Percentiles rank a stretch among this genome's conserved stretches.
phyloP scores from a whole-genome alignment of 2,888 invertebrate genomes.

The Omphaloscelis lunosa region DNA sequence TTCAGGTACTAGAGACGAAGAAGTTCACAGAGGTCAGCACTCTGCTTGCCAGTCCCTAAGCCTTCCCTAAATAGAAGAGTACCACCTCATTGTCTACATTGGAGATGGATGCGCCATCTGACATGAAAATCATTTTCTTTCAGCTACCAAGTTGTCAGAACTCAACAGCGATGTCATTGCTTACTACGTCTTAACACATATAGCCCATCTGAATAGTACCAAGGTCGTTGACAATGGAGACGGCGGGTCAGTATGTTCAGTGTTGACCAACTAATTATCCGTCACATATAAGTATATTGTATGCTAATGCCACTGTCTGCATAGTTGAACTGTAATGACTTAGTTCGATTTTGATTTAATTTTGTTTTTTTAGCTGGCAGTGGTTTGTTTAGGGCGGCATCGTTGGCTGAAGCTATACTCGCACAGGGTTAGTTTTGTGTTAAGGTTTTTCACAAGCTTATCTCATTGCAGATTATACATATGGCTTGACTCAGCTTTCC shows the following conservation, averaged over 20 bases:
- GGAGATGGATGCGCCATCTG: not conserved
- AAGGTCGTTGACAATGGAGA: conserved; percentile 77
- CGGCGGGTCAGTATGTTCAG: conserved; percentile 75
- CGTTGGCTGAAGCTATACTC: not conserved
- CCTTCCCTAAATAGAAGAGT: not conserved
- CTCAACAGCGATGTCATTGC: conserved; percentile 15
- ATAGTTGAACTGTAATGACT: conserved; percentile 58
- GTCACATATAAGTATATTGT: conserved; percentile 72
- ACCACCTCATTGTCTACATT: not conserved
- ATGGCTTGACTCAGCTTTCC: too few relatives aligned
- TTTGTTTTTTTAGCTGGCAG: conserved; percentile 20
- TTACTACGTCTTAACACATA: conserved; percentile 58
- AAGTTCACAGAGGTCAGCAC: not conserved
- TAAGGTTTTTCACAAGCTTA: not conserved
- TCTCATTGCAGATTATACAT: too few relatives aligned
- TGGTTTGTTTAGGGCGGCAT: not conserved
- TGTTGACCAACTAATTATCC: conserved; percentile 78
- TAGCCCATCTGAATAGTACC: conserved; percentile 64
- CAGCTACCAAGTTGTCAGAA: conserved; percentile 46
- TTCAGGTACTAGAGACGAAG: not conserved
- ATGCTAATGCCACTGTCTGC: conserved; percentile 73
- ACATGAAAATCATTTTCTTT: conserved; percentile 15
- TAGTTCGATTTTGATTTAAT: conserved; percentile 50
- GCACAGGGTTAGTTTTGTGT: too few relatives aligned
- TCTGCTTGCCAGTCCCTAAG: not conserved